phyloP scores from a whole-genome alignment of 2,113 vertebrate species.

The Craseonycteris thonglongyai region DNA sequence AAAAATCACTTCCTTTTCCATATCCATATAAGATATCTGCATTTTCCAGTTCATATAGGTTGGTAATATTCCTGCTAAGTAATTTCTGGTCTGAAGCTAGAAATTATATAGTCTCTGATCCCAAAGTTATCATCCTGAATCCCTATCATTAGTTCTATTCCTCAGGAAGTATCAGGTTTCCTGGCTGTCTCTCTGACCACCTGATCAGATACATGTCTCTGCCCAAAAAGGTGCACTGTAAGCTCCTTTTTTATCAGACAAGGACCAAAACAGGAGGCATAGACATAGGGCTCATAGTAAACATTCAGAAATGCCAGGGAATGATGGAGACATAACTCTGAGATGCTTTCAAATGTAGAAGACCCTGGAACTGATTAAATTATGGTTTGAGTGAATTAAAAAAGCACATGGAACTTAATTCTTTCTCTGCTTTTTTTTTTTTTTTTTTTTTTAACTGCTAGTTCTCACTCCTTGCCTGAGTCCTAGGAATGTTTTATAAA shows the following conservation, averaged over 20 bases:
- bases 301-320: neutral
- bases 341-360: neutral
- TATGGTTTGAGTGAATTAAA: neutral
- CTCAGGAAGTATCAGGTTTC: neutral
- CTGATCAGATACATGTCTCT: neutral
- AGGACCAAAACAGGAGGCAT: neutral
- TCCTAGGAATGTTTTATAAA: neutral
- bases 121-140: neutral
- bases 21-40: neutral
- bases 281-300: neutral
- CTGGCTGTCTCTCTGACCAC: neutral
- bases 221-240: neutral
- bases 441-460: neutral
- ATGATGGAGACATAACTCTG: neutral
- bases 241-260: neutral
- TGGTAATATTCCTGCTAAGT: neutral
- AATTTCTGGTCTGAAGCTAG: neutral
- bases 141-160: neutral
- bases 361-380: neutral
- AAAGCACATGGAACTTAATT: too few relatives aligned
- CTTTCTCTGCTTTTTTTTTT: too few relatives aligned
- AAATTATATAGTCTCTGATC: neutral
- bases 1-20: neutral
- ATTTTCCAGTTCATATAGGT: neutral
- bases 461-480: neutral